phyloP scores from a whole-genome alignment of 2,113 vertebrate genomes.

The Phaetusa simplex region DNA sequence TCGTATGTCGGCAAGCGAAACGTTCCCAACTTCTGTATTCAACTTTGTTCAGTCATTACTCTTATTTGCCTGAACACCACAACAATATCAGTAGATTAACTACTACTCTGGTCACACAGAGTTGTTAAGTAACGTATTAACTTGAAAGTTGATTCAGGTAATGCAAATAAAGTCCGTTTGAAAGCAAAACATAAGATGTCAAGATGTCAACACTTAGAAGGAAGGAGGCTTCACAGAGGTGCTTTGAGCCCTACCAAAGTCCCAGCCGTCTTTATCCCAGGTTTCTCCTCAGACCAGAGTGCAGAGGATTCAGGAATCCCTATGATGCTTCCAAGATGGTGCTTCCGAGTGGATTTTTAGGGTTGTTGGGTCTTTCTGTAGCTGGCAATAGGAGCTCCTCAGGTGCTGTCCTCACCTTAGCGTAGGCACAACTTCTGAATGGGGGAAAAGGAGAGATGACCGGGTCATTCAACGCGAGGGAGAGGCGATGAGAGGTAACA shows the following conservation, averaged over 20 bases:
- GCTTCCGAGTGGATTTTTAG: not conserved
- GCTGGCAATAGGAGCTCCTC: not conserved
- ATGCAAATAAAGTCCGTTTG: not conserved
- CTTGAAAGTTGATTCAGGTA: not conserved
- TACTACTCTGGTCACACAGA: not conserved
- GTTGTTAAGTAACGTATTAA: conserved; percentile 25
- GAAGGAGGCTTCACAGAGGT: not conserved
- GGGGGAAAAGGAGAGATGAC: not conserved
- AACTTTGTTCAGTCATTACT: not conserved
- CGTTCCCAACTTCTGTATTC: not conserved
- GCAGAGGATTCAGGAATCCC: not conserved
- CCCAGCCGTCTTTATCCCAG: not conserved
- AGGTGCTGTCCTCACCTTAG: not conserved
- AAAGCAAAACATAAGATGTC: not conserved
- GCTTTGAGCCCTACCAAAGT: not conserved
- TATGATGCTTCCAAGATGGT: not conserved
- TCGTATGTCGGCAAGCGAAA: not conserved
- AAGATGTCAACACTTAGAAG: not conserved
- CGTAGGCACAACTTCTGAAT: not conserved
- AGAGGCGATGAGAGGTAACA: not conserved
- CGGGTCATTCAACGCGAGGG: not conserved
- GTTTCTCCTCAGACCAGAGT: not conserved
- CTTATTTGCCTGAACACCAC: not conserved
- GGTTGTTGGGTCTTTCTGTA: not conserved
- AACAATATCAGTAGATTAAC: not conserved